Evolutionary conservation across 1,140 invertebrate species (phyloP), one percentile per base, ranked within the genome.

Genomic region (Tetramorium alpestre): DNA sequence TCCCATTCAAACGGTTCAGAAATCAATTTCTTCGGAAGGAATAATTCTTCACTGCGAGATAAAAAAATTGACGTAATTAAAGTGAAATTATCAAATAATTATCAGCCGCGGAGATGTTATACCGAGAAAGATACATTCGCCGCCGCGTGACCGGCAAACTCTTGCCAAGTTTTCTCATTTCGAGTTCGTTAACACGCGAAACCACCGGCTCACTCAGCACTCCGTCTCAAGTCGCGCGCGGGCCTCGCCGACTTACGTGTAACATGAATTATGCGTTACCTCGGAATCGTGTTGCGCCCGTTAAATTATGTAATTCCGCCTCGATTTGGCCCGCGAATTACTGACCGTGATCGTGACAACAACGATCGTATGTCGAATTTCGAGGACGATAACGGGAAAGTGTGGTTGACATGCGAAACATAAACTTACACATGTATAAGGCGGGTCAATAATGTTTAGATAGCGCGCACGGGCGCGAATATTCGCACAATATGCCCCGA

Each of bases 171-270:
- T 82, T 64, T 87, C 81, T 87, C 78, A 72, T 65, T 84, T 80
- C 49, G 64, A 58, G 69, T 86, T 80, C 56, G 69, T 70, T 77
- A 81, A 51, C 78, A 86, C 76, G 75, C 56, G 33, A 78, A 86
- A 80, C 7, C 41, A 56, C 65, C 47, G 49, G 28, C 25, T 78
- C 69, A 25, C 58, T 73, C 38, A 51, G 16, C 51, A 3, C 49
- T 25, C 18, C 75, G 18, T 64, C 10, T 44, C 18, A 51, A 51
- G 18, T 49, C 28, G 10, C n/a, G 10, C n/a, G 16, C 16, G 49
- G 22, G 16, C 8, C 4, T 33, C 25, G 33, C 11, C 33, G 77
- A 67, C 44, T 67, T 80, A 41, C 47, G 13, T 18, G 47, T 80
- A 67, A 38, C 33, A 18, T 67, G 62, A 67, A 80, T 80, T 67